Base-by-base conservation (phyloP, 2,113 vertebrate species). In the Chascanopsetta lugubris region DNA sequence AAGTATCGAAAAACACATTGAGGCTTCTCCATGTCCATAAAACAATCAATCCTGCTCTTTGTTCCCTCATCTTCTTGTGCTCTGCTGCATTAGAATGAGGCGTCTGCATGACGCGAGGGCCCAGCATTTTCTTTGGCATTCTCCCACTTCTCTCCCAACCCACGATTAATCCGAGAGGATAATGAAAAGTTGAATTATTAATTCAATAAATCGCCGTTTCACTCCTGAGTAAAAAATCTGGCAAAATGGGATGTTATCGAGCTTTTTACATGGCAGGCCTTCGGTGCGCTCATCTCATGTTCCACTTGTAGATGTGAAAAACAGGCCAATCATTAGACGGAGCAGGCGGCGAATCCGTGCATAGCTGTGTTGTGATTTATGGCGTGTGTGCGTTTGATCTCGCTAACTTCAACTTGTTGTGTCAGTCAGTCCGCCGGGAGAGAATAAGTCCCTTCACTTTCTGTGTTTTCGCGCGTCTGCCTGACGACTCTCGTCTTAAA, bases 401-500 rank as follows among this genome's bases (percentile, higher is more conserved):
- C 15, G 29, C 54, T 74, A 84, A 77, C 69, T 86, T 80, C 22
- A 74, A 72, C 82, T 82, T 79, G 82, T 80, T 80, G 77, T 85
- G 87, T 86, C 84, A 86, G 70, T 89, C 79, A 86, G 56, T 85
- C 34, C 13, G 15, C 56, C n/a, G n/a, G 40, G 55, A 69, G 74
- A 74, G 78, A 70, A 74, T 62, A 72, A 70, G 69, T 72, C 81
- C 77, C 55, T 80, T 76, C 30, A 38, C 62, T 85, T 69, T 59
- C 64, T 76, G 47, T 70, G 34, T 83, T 79, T 79, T 71, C 72
- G 36, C 42, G 57, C 72, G 82, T 68, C 82, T 74, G 80, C 72
- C 59, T 66, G 84, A 80, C 84, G 75, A 55, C 77, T 73, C 72
- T 80, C n/a, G 60, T 83, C 83, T 84, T 88, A 76, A 84, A 81